Percentiles rank a stretch among this genome's conserved stretches.
Evolutionary conservation across 2,113 vertebrate species (phyloP).

Genomic region (Otus sunia): DNA sequence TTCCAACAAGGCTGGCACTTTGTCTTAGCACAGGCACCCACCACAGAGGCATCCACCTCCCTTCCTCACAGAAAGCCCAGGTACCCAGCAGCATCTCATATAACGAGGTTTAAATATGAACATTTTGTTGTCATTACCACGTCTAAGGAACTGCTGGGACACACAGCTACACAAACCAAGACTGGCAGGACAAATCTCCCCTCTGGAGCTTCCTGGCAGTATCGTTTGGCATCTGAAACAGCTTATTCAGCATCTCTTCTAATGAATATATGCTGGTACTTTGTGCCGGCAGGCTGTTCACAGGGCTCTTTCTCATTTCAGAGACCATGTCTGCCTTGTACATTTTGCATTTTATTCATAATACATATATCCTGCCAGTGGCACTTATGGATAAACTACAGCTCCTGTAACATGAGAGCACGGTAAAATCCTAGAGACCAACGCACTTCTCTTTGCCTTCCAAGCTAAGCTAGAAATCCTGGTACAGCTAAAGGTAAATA

Average conservation of each 20-base stretch:
- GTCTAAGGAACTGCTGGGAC: not conserved
- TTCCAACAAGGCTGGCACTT: no score
- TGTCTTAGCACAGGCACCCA: not conserved
- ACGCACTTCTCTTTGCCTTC: not conserved
- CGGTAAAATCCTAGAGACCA: not conserved
- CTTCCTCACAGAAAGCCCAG: not conserved
- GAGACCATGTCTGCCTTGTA: not conserved
- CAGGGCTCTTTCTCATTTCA: not conserved
- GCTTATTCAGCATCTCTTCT: not conserved
- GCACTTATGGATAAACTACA: conserved; percentile 42
- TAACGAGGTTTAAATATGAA: not conserved
- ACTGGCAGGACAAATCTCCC: not conserved
- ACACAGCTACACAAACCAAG: not conserved
- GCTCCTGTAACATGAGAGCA: not conserved
- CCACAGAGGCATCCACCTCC: not conserved
- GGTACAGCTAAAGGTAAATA: not conserved
- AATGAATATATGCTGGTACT: not conserved
- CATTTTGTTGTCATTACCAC: not conserved
- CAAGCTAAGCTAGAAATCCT: not conserved
- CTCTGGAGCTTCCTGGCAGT: not conserved
- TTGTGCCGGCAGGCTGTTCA: not conserved
- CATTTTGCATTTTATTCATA: not conserved
- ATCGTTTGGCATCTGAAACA: not conserved
- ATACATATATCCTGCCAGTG: not conserved
- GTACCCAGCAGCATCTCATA: not conserved